Evolutionary conservation across 2,888 invertebrate species (phyloP), one percentile per base, ranked within the genome.

Genomic region (Caenorhabditis imperialis): DNA sequence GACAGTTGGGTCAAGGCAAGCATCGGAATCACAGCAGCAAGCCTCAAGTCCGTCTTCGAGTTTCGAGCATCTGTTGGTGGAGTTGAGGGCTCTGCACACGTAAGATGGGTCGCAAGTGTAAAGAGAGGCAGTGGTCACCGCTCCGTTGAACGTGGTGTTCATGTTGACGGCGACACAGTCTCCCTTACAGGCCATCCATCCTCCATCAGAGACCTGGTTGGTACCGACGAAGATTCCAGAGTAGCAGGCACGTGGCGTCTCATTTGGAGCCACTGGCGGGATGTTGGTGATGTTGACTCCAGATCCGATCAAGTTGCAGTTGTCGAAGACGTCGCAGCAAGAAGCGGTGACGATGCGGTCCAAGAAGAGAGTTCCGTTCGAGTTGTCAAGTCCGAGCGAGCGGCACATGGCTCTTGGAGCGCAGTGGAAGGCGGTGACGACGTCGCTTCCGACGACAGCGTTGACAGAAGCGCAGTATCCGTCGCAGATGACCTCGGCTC

Each of bases 41-140:
- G 69, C 60, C 35, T 69, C 58, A 30, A 80, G 55, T 54, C 70
- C 71, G 23, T 70, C 42, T 33, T 70, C 78, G 37, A 73, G 57
- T n/a, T 67, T 48, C 33, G 53, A 51, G 51, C 80, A 78, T 47
- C 58, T 61, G 63, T 75, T 63, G 30, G 50, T 45, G 1, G 57
- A 42, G 42, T 63, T 61, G 35, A 79, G 57, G 8, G 53, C 50
- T 40, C 50, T 54, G 70, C 81, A 81, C 58, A 81, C 44, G 42
- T 57, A 61, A 16, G 77, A 75, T 38, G 81, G 81, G 47, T 81
- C 81, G 53, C 81, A 81, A 16, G 81, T 69, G 75, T 78, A 81
- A 44, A 81, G 45, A 18, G 77, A 61, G 37, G 75, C 78, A 27
- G 40, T 45, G 37, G 48, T 33, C n/a, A 33, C 8, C 8, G 23